Percentiles rank a stretch among this genome's conserved stretches.
These are phyloP conservation scores for Incurvaria masculella DNA, from an alignment of 2,888 invertebrate species.

Conservation along the genomic window DNA sequence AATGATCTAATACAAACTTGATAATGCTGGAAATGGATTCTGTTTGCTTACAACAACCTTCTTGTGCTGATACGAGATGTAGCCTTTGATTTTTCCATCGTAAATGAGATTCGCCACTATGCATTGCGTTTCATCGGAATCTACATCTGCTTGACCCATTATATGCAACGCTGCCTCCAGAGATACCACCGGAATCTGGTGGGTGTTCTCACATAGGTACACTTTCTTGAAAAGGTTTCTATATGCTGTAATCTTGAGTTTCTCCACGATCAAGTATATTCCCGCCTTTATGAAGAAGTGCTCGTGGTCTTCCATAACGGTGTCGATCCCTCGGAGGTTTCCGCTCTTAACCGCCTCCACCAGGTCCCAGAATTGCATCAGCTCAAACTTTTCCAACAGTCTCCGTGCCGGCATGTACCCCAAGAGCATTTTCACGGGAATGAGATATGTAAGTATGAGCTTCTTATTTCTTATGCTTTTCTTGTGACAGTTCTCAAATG, in stretches of 20 bases:
- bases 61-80: conserved; percentile 95
- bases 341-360: conserved; percentile 88
- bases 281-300: conserved; percentile 93
- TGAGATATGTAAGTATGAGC: conserved; percentile 89
- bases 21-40: conserved; percentile 87
- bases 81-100: conserved; percentile 97
- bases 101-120: conserved; percentile 95
- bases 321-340: conserved; percentile 78
- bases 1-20: conserved; percentile 50
- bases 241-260: conserved; percentile 91
- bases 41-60: conserved; percentile 97
- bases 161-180: conserved; percentile 80
- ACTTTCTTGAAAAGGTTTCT: conserved; percentile 95
- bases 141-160: conserved; percentile 81
- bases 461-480: conserved; percentile 83
- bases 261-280: conserved; percentile 97
- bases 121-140: conserved; percentile 93
- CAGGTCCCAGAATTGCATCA: conserved; percentile 88
- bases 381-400: conserved; percentile 84
- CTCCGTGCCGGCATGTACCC: conserved; percentile 88
- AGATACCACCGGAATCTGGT: conserved; percentile 85
- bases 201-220: conserved; percentile 69
- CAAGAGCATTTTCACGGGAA: conserved; percentile 95
- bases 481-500: conserved; percentile 87
- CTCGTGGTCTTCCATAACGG: conserved; percentile 82